A percentile compares a stretch with the other conserved stretches of the same genome.
These are phyloP conservation scores for Sylvia borin DNA, from an alignment of 2,797 vertebrate genomes.

Conservation along the genomic window DNA sequence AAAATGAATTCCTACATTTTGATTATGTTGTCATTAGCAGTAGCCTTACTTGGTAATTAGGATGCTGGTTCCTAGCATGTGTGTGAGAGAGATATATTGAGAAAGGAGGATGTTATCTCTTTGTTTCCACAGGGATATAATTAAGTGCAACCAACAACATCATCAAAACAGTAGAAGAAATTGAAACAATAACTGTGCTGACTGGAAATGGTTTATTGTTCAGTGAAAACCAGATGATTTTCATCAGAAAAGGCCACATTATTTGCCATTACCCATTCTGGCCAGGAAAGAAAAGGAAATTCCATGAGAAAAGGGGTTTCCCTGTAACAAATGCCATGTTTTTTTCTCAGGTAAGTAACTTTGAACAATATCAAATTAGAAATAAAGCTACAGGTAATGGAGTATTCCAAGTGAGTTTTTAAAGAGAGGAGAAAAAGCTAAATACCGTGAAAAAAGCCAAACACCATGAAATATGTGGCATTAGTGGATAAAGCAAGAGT, in stretches of 20 bases:
- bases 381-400: neutral
- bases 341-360: neutral
- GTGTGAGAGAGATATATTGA: slow-evolving; percentile 31
- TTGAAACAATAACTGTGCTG: slow-evolving; percentile 1
- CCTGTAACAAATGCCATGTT: neutral
- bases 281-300: neutral
- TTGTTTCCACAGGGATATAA: slow-evolving; percentile 55
- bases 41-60: slow-evolving; percentile 45
- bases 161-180: slow-evolving; percentile 29
- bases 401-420: neutral
- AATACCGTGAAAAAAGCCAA: neutral
- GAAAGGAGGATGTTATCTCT: slow-evolving; percentile 44
- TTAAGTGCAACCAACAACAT: slow-evolving; percentile 46
- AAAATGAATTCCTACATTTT: slow-evolving; percentile 51
- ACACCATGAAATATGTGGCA: neutral
- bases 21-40: slow-evolving; percentile 60
- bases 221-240: neutral
- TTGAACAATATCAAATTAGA: neutral
- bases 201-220: slow-evolving; percentile 15
- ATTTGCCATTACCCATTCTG: neutral
- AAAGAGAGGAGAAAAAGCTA: neutral
- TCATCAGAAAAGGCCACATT: neutral
- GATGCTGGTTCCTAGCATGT: slow-evolving; percentile 28
- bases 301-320: neutral
- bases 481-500: neutral